A percentile compares a stretch with the other conserved stretches of the same genome.
Conservation (phyloP, 2,888 invertebrate species). For the Digitonthophagus gazella region DNA sequence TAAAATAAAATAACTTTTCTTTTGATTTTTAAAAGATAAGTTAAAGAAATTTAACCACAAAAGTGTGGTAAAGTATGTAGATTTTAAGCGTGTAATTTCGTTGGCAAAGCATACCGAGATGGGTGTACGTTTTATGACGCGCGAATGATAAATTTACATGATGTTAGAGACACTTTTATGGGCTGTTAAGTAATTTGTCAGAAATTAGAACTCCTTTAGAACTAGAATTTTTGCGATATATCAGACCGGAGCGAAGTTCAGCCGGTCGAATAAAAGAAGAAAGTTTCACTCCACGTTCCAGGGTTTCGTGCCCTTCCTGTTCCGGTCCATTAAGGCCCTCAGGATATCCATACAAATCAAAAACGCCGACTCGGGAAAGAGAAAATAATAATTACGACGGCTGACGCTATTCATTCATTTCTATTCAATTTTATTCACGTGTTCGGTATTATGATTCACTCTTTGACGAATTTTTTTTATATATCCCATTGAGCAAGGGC, state of each 20-base stretch:
- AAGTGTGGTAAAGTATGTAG: not conserved
- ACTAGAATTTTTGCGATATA: slow-evolving; percentile 27
- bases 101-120: too few species aligned
- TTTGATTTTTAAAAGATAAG: not conserved
- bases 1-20: not conserved
- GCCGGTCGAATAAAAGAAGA: slow-evolving; percentile 25
- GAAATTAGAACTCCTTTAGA: slow-evolving; percentile 34
- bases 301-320: slow-evolving; percentile 32
- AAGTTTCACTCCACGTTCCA: slow-evolving; percentile 18
- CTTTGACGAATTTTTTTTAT: not conserved
- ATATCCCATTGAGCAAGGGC: not conserved
- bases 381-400: slow-evolving; percentile 27
- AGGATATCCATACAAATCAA: slow-evolving; percentile 36
- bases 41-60: too few species aligned
- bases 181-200: slow-evolving; percentile 36
- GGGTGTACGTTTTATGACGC: slow-evolving; percentile 2
- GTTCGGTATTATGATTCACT: not conserved
- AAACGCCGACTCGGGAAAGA: slow-evolving; percentile 25
- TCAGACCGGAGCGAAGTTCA: slow-evolving; percentile 22
- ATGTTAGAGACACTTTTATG: slow-evolving; percentile 32
- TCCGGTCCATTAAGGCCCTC: slow-evolving; percentile 39
- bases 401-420: not conserved
- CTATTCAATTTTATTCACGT: not conserved
- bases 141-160: slow-evolving; percentile 16
- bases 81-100: not conserved